Evolutionary conservation across 2,797 vertebrate genomes (phyloP).

Genomic region (Chelmon rostratus): DNA sequence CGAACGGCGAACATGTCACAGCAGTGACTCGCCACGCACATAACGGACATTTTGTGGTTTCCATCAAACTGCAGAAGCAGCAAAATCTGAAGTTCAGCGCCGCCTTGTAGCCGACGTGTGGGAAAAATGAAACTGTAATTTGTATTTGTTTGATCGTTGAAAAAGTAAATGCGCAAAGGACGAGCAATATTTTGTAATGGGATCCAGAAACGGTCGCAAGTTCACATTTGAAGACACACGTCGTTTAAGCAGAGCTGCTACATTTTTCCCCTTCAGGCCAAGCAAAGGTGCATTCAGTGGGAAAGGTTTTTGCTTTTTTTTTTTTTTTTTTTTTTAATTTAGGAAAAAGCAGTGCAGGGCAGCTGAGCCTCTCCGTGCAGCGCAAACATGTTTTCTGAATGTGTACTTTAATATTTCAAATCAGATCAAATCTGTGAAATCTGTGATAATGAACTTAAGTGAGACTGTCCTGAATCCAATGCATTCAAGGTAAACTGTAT

Average conservation of each 20-base stretch:
- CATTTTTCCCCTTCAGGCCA: too few relatives aligned
- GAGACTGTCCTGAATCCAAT: neutral
- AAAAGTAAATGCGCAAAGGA: neutral
- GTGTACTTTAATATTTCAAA: neutral
- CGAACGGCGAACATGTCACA: too few relatives aligned
- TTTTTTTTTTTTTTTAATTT: too few relatives aligned
- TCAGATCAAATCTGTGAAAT: neutral
- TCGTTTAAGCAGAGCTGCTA: too few relatives aligned
- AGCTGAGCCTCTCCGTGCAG: neutral
- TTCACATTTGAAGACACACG: neutral
- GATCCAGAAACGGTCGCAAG: neutral
- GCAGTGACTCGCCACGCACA: too few relatives aligned
- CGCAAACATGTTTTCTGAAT: neutral
- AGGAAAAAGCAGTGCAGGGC: neutral
- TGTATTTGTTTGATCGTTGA: neutral
- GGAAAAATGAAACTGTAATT: neutral
- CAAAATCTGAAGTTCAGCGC: neutral
- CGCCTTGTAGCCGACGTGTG: neutral
- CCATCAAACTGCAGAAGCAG: neutral
- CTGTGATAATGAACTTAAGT: too few relatives aligned
- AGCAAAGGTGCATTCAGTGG: neutral
- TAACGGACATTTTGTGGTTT: neutral
- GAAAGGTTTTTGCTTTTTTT: neutral
- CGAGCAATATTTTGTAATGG: neutral
- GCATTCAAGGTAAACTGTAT: neutral